Base-by-base conservation (phyloP, 2,888 invertebrate species). In the Microchrysa polita region DNA sequence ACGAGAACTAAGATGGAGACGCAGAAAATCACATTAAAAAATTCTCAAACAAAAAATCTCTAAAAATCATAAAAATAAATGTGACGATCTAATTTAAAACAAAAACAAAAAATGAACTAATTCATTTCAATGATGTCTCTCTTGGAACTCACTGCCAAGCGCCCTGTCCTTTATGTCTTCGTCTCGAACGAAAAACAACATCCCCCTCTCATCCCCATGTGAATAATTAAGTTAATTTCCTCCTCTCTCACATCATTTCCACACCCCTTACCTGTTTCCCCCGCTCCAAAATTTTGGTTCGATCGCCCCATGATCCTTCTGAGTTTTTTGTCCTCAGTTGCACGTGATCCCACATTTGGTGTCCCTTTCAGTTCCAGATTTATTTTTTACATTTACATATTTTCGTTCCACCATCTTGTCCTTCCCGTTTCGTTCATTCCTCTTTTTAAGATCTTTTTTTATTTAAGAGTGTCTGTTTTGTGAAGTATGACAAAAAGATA, bases 61-160 rank as follows among this genome's bases (percentile, higher is more conserved):
- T 69, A 69, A 69, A n/a, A 57, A 57, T 53, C 67, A 18, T 53
- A 67, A 69, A 40, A 69, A 69, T 69, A 69, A 69, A 69, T 69
- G 69, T 69, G 69, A 69, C 27, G 34, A 40, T 20, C 34, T 53
- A 65, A 57, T 73, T 57, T 67, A 73, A 73, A 73, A 27, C 14
- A 63, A 7, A 34, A 34, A n/a, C n/a, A n/a, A 34, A 34, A 65
- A 73, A 67, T 60, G 60, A 73, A 73, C 72, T 55, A 69, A 55
- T 69, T 69, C 57, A 72, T 72, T 72, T 59, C 67, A 67, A 53
- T 67, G 65, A 48, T 65, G 65, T 60, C 60, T 72, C 72, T 72
- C 59, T 63, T 73, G 52, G 63, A 61, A 60, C 63, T 73, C 72
- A 73, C 72, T 61, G 72, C 72, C 72, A 72, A 61, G 59, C n/a